Evolutionary conservation across 2,113 vertebrate genomes (phyloP), one percentile per base, ranked within the genome.

Genomic region (Gallinago undulata): DNA sequence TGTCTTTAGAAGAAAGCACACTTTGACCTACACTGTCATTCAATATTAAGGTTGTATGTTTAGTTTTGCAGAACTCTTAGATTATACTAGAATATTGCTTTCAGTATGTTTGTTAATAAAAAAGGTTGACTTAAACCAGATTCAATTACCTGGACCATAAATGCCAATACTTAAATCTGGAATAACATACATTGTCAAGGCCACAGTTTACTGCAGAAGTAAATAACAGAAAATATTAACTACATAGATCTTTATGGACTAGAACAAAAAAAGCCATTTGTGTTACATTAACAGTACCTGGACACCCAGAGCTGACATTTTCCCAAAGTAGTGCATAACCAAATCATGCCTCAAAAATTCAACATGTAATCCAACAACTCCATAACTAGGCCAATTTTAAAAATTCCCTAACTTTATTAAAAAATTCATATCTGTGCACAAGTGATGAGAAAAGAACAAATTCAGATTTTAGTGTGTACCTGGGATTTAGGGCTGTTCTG

Each of bases 11-110:
- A 91, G 12, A 43, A 72, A n/a, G 60, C 30, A 86, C 3, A 60
- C 62, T 95, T 57, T 66, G 74, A 92, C 91, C 92, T 92, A 87
- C 33, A 37, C 10, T 64, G 55, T 57, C 55, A 94, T 81, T 89
- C 41, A 48, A 28, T 87, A 68, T 87, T 94, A 91, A 95, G 81
- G 72, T 62, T 64, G 79, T 39, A 87, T 8, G 67, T 70, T 73
- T 35, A 77, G 8, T 55, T 56, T 57, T 78, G 67, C 67, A 76
- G 74, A 86, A 57, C 12, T 74, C 16, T 28, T 19, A 5, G 19
- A 22, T 55, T 55, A 15, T 48, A 63, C 23, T 37, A 11, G 12
- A 69, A 7, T 47, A 41, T 33, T 80, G 19, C 24, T 91, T 91
- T 74, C 28, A 62, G 48, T 41, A 27, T 39, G 8, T 62, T 48